Conservation (phyloP, 2,888 invertebrate genomes). For the Apamea monoglypha region DNA sequence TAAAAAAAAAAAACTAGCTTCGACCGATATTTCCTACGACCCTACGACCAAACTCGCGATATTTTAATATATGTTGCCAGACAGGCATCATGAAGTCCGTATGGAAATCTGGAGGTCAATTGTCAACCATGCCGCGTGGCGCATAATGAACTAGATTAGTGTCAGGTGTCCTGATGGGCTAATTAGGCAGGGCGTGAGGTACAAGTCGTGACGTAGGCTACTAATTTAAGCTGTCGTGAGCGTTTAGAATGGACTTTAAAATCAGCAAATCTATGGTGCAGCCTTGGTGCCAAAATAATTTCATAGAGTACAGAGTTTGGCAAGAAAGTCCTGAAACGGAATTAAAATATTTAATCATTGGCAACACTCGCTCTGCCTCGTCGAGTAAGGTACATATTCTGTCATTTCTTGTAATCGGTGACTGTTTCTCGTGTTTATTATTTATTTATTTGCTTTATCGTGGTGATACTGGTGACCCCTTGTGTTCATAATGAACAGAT, state of each 20-base stretch:
- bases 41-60: background rate
- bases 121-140: constrained; percentile 16
- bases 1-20: no score
- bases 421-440: no score
- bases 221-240: constrained; percentile 17
- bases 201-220: constrained; percentile 16
- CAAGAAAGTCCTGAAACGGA: no score
- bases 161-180: constrained; percentile 43
- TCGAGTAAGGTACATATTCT: no score
- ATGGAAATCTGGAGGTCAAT: constrained; percentile 36
- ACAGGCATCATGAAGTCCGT: constrained; percentile 31
- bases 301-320: constrained; percentile 10
- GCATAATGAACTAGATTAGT: constrained; percentile 50
- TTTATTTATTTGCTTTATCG: no score
- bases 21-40: background rate
- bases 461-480: no score
- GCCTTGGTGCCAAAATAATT: background rate
- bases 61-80: constrained; percentile 9
- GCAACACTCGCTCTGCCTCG: no score
- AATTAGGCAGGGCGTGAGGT: constrained; percentile 36
- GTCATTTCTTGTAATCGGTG: no score
- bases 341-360: no score
- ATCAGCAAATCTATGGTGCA: background rate
- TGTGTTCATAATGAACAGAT: no score
- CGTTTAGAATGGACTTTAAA: background rate